Evolutionary conservation across 2,888 invertebrate genomes (phyloP).

Genomic region (Plutella xylostella): DNA sequence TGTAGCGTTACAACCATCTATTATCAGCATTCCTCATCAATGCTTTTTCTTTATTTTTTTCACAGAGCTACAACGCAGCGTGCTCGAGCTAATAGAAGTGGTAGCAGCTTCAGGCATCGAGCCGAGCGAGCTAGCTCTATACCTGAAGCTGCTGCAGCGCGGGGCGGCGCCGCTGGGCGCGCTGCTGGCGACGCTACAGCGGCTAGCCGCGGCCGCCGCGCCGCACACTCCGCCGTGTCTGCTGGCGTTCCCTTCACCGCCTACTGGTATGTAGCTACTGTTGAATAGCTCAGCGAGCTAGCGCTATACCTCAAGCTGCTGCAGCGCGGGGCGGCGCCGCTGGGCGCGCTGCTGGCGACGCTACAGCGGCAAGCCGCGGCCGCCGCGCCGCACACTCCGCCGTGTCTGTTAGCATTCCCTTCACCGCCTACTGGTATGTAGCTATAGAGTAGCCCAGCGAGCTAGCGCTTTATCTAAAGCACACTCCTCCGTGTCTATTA

Average conservation of each 20-base stretch:
- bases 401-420: slow-evolving; percentile 6
- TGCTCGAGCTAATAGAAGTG: slow-evolving; percentile 72
- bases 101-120: slow-evolving; percentile 65
- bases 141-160: slow-evolving; percentile 70
- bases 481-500: slow-evolving; percentile 8
- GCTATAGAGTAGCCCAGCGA: slow-evolving; percentile 63
- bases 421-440: slow-evolving; percentile 1
- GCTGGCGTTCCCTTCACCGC: slow-evolving; percentile 6
- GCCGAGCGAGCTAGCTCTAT: slow-evolving; percentile 65
- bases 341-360: slow-evolving; percentile 63
- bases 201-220: slow-evolving; percentile 40
- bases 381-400: slow-evolving; percentile 21
- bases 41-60: too few relatives aligned
- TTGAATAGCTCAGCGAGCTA: slow-evolving; percentile 64
- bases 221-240: slow-evolving; percentile 14
- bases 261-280: too few relatives aligned
- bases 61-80: slow-evolving; percentile 74
- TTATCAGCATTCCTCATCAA: too few relatives aligned
- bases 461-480: slow-evolving; percentile 67
- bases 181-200: slow-evolving; percentile 63
- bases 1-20: too few relatives aligned
- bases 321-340: slow-evolving; percentile 63
- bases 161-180: slow-evolving; percentile 65
- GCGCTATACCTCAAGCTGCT: slow-evolving; percentile 71
- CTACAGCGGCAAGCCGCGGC: slow-evolving; percentile 55